phyloP scores from a whole-genome alignment of 2,113 vertebrate species.

The Budorcas taxicolor region DNA sequence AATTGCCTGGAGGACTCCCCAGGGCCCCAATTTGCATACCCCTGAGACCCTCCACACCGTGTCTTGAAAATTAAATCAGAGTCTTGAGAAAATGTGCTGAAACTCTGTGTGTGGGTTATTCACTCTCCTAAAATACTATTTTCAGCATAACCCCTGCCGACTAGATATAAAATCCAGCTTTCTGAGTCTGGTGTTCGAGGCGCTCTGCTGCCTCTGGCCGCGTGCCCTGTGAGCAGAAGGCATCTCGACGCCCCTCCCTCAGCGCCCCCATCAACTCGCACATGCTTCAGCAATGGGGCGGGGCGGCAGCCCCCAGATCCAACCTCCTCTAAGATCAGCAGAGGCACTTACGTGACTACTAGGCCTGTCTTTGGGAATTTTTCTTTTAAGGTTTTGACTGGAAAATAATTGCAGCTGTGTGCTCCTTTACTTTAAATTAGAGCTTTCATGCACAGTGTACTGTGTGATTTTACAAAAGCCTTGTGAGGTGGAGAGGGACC shows the following conservation, averaged over 20 bases:
- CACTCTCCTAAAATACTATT: not conserved
- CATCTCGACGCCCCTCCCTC: not conserved
- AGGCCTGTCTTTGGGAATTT: not conserved
- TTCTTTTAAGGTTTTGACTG: not conserved
- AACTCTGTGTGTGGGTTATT: not conserved
- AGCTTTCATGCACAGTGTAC: not conserved
- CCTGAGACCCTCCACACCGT: not conserved
- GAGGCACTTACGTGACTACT: not conserved
- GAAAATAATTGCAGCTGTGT: not conserved
- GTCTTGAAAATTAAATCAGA: not conserved
- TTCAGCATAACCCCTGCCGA: not conserved
- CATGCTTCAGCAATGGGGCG: not conserved
- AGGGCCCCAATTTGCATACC: not conserved
- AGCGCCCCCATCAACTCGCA: rapidly evolving
- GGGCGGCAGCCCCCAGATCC: not conserved
- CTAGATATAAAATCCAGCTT: not conserved
- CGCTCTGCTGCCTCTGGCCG: not conserved
- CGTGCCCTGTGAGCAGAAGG: not conserved
- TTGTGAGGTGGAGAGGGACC: not conserved
- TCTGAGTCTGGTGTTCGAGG: not conserved
- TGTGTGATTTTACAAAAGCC: not conserved
- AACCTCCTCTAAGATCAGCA: not conserved
- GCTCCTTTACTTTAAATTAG: not conserved
- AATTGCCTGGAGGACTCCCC: not conserved
- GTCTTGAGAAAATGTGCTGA: not conserved